These are phyloP conservation scores for Eupithecia vulgata DNA, from an alignment of 2,888 invertebrate genomes.

Conservation along the genomic window DNA sequence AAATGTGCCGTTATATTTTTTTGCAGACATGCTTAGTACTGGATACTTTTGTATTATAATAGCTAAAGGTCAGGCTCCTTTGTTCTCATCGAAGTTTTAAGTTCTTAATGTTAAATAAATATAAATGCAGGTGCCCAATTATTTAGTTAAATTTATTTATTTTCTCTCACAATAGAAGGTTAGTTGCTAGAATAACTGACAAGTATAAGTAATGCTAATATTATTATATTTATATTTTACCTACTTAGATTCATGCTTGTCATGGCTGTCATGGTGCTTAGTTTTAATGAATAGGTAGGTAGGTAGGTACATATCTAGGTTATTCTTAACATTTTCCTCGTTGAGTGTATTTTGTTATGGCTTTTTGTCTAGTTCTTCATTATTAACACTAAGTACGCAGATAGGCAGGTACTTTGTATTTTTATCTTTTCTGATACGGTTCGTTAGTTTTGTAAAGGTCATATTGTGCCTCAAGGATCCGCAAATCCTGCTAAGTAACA, in stretches of 20 bases:
- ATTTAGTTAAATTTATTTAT: too few relatives aligned
- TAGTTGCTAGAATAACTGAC: too few relatives aligned
- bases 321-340: background rate
- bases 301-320: background rate
- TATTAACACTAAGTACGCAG: background rate
- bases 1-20: slow-evolving; percentile 73
- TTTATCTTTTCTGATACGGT: slow-evolving; percentile 5
- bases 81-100: background rate
- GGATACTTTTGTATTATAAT: background rate
- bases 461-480: slow-evolving; percentile 7
- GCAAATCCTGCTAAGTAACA: background rate
- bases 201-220: too few relatives aligned
- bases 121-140: too few relatives aligned
- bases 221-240: too few relatives aligned
- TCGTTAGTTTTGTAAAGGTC: slow-evolving; percentile 6
- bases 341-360: background rate
- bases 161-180: too few relatives aligned
- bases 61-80: background rate
- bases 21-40: slow-evolving; percentile 48
- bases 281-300: background rate
- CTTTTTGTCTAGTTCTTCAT: background rate
- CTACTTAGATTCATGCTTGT: background rate
- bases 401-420: background rate
- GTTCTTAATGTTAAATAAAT: background rate
- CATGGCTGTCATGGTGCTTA: background rate